These are phyloP conservation scores for Mylabris sibirica DNA, from an alignment of 2,888 invertebrate genomes.

Conservation along the genomic window DNA sequence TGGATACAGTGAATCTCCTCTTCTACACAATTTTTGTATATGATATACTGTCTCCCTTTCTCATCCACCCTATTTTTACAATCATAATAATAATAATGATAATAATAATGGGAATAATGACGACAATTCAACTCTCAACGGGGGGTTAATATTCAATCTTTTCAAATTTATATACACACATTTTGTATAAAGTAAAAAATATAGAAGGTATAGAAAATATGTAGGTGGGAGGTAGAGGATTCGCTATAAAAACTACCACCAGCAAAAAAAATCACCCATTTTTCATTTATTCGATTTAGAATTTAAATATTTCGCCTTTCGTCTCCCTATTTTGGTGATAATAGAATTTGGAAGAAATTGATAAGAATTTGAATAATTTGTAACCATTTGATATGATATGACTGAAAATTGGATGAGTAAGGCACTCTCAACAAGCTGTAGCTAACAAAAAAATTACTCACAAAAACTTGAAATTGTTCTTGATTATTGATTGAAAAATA, in stretches of 20 bases:
- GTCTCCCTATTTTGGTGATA: neutral
- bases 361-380: slow-evolving; percentile 7
- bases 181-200: neutral
- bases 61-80: slow-evolving; percentile 26
- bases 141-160: slow-evolving; percentile 35
- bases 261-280: neutral
- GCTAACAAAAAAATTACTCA: too few species aligned
- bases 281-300: neutral
- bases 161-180: slow-evolving; percentile 3
- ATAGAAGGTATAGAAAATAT: too few species aligned
- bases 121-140: slow-evolving; percentile 24
- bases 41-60: slow-evolving; percentile 12
- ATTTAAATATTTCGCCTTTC: neutral
- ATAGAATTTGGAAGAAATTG: neutral
- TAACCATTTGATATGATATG: neutral
- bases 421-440: too few species aligned
- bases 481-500: too few species aligned
- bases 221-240: too few species aligned
- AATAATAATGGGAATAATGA: slow-evolving; percentile 17
- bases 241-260: too few species aligned
- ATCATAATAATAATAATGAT: neutral
- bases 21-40: neutral
- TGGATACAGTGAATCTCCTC: slow-evolving; percentile 1
- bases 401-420: neutral
- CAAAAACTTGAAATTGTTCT: too few species aligned